phyloP scores from a whole-genome alignment of 2,888 invertebrate genomes.

The Mythimna vitellina region DNA sequence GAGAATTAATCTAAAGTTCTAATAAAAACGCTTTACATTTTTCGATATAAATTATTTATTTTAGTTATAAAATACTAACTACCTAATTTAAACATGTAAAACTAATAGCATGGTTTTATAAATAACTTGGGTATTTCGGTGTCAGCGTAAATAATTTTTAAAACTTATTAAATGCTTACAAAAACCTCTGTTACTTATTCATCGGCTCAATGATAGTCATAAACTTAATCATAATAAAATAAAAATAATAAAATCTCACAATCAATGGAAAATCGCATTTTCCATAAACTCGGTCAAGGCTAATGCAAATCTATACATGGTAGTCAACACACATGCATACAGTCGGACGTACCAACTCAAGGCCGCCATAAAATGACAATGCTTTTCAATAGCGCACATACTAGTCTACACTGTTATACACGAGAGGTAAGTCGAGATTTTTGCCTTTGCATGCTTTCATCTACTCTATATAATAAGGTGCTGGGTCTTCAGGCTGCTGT shows the following conservation, averaged over 20 bases:
- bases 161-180: conserved; percentile 37
- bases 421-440: conserved; percentile 84
- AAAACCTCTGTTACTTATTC: conserved; percentile 20
- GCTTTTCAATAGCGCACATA: conserved; percentile 78
- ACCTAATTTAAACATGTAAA: conserved; percentile 2
- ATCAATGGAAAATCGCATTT: conserved; percentile 50
- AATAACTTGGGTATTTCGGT: conserved; percentile 46
- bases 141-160: conserved; percentile 31
- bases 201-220: conserved; percentile 17
- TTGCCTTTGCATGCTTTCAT: conserved; percentile 77
- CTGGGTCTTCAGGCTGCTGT: conserved; percentile 79
- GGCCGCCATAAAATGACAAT: conserved; percentile 80
- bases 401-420: conserved; percentile 79
- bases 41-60: neutral
- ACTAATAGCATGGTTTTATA: conserved; percentile 63
- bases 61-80: conserved; percentile 31
- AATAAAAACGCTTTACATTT: neutral
- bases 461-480: conserved; percentile 78
- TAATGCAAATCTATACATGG: conserved; percentile 67
- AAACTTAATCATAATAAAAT: conserved; percentile 15
- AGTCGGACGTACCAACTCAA: conserved; percentile 77
- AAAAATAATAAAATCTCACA: conserved; percentile 16
- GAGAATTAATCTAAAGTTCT: neutral
- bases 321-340: conserved; percentile 66
- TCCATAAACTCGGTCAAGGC: conserved; percentile 73